phyloP scores from a whole-genome alignment of 2,797 vertebrate genomes.

The Dipus sagitta region DNA sequence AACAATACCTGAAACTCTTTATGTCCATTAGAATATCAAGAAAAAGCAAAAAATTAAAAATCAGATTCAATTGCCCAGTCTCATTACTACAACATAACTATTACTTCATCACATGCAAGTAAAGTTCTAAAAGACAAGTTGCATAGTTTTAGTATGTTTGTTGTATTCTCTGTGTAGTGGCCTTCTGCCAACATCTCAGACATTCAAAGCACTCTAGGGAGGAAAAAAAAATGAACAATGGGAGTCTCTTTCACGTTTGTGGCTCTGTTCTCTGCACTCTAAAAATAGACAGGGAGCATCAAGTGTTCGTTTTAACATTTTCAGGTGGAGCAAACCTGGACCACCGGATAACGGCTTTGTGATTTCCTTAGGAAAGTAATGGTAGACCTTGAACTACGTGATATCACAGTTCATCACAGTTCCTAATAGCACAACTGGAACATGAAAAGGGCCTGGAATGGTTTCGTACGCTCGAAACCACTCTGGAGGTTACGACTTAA shows the following conservation, averaged over 20 bases:
- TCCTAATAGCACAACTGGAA: background rate
- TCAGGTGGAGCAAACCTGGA: constrained; percentile 37
- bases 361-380: constrained; percentile 29
- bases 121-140: constrained; percentile 29
- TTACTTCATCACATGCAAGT: background rate
- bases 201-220: constrained; percentile 34
- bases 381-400: constrained; percentile 31
- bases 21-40: background rate
- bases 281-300: constrained; percentile 31
- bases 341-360: background rate
- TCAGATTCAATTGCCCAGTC: background rate
- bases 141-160: background rate
- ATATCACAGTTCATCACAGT: constrained; percentile 26
- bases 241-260: constrained; percentile 36
- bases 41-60: background rate
- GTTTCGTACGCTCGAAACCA: constrained; percentile 62
- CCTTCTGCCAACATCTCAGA: constrained; percentile 16
- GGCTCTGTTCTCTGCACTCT: constrained; percentile 44
- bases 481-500: constrained; percentile 50
- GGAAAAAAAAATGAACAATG: background rate
- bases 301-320: constrained; percentile 36
- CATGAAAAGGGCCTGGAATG: constrained; percentile 20
- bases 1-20: constrained; percentile 36
- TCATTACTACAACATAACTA: constrained; percentile 18
- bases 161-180: background rate